These are phyloP conservation scores for Stictonetta naevosa DNA, from an alignment of 2,113 vertebrate species.

Conservation along the genomic window DNA sequence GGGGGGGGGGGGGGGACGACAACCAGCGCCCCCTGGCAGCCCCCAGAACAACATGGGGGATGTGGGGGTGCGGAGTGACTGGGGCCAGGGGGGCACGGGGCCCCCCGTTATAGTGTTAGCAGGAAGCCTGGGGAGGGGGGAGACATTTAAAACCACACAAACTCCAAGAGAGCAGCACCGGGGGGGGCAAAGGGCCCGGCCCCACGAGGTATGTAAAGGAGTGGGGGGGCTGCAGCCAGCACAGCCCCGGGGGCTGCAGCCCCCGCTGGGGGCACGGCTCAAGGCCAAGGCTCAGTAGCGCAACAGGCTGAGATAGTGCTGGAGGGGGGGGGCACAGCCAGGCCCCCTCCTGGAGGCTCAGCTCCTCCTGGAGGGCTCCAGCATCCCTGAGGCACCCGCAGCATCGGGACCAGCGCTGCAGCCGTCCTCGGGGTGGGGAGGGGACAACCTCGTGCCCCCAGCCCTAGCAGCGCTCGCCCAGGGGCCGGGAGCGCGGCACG, in stretches of 20 bases:
- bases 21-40: background rate
- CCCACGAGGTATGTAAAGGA: conserved; percentile 40
- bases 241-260: background rate
- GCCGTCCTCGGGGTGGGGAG: background rate
- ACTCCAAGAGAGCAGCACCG: background rate
- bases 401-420: accelerated
- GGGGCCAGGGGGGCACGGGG: accelerated
- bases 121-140: background rate
- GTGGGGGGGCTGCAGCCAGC: conserved; percentile 3
- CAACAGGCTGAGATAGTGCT: background rate
- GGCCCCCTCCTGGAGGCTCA: accelerated
- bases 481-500: conserved; percentile 75
- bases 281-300: conserved; percentile 7
- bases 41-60: accelerated
- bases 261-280: background rate
- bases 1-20: background rate
- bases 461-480: conserved; percentile 66
- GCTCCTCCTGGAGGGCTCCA: background rate
- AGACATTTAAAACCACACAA: background rate
- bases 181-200: accelerated
- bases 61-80: background rate
- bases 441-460: background rate
- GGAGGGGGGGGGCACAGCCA: too few species aligned
- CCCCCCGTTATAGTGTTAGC: too few species aligned
- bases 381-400: background rate